These are phyloP conservation scores for Engraulis encrasicolus DNA, from an alignment of 2,113 vertebrate species.

Conservation along the genomic window DNA sequence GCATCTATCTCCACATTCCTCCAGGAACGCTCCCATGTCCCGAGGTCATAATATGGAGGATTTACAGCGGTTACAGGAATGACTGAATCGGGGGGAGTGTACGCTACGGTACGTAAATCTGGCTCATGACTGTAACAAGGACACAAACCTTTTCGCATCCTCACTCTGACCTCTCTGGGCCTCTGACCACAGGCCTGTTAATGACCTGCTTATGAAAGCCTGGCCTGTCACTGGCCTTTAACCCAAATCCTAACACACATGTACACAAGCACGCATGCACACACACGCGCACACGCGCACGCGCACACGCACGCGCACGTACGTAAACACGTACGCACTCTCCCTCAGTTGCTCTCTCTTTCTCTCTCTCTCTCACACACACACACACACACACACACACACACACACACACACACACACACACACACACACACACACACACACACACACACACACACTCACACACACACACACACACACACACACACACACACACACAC, in stretches of 20 bases:
- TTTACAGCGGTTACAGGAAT: not conserved
- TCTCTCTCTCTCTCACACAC: not conserved
- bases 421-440: not conserved
- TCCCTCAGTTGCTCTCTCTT: no score
- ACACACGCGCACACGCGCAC: not conserved
- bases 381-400: not conserved
- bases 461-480: not conserved
- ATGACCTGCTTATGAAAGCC: slow-evolving; percentile 45
- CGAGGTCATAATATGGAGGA: not conserved
- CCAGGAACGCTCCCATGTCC: no score
- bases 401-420: not conserved
- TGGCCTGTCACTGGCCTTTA: slow-evolving; percentile 48
- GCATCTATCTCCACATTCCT: no score
- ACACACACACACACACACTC: slow-evolving; percentile 24
- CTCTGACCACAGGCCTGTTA: slow-evolving; percentile 41
- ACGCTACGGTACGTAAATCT: not conserved
- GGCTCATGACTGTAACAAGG: slow-evolving; percentile 38
- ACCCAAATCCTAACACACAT: not conserved
- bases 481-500: slow-evolving; percentile 17
- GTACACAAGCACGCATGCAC: not conserved
- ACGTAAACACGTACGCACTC: not conserved
- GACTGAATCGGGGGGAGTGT: not conserved
- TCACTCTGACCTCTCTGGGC: no score
- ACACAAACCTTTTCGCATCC: slow-evolving; percentile 20
- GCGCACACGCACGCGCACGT: not conserved